Evolutionary conservation across 2,113 vertebrate species (phyloP).

Genomic region (Ranitomeya variabilis): DNA sequence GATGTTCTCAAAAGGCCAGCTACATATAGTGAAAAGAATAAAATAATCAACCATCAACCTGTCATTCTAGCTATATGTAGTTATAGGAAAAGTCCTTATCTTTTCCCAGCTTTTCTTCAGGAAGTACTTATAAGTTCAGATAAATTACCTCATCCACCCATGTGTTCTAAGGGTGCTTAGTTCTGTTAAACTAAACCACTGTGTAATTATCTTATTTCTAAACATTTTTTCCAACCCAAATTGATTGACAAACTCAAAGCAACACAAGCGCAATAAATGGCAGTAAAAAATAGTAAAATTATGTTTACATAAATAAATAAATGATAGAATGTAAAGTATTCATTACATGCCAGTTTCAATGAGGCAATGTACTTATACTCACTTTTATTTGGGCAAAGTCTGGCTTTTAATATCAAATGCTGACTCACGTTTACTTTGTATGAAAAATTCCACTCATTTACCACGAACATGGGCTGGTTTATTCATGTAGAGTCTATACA

Average conservation of each 20-base stretch:
- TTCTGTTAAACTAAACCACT: background rate
- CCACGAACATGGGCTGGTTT: too few relatives aligned
- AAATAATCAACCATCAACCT: slow-evolving; percentile 2
- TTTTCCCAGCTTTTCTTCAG: background rate
- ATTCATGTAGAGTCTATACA: too few relatives aligned
- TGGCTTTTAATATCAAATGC: too few relatives aligned
- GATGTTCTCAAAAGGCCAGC: background rate
- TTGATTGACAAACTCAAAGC: background rate
- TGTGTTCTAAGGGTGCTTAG: background rate
- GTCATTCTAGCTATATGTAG: background rate
- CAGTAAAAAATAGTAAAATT: too few relatives aligned
- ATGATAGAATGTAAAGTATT: too few relatives aligned
- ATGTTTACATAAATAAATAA: too few relatives aligned
- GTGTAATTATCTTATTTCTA: background rate
- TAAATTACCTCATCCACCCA: background rate
- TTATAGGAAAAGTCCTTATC: background rate
- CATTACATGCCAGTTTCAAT: too few relatives aligned
- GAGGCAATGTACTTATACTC: too few relatives aligned
- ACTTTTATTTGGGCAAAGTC: too few relatives aligned
- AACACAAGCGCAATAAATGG: background rate
- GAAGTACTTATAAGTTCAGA: background rate
- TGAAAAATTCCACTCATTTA: too few relatives aligned
- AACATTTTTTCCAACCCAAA: background rate
- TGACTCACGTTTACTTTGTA: too few relatives aligned
- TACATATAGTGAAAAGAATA: background rate